phyloP scores from a whole-genome alignment of 2,113 vertebrate species.

The Tragelaphus imberbis region DNA sequence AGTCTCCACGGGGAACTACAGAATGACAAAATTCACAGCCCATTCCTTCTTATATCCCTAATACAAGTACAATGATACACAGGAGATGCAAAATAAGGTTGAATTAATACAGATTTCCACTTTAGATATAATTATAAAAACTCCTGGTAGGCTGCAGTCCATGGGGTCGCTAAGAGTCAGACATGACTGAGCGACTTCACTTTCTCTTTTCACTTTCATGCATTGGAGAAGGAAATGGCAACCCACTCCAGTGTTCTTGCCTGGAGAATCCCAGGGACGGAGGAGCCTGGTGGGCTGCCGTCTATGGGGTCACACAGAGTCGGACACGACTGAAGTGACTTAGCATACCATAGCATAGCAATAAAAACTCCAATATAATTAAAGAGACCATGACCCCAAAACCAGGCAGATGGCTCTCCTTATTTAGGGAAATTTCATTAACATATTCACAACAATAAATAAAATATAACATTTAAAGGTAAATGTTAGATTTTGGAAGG shows the following conservation, averaged over 20 bases:
- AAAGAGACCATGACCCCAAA: not conserved
- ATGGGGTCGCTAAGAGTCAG: no score
- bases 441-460: conserved; percentile 12
- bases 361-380: conserved; percentile 17
- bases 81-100: not conserved
- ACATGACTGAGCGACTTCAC: no score
- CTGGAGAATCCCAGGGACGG: no score
- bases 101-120: not conserved
- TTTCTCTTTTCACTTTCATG: no score
- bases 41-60: not conserved
- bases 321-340: no score
- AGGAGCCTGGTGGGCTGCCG: no score
- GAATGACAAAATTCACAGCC: not conserved
- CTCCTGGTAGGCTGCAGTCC: no score
- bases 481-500: not conserved
- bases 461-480: not conserved
- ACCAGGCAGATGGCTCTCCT: not conserved
- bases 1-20: not conserved
- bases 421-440: not conserved
- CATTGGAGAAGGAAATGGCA: no score
- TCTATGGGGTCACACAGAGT: no score
- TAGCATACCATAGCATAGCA: no score
- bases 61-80: not conserved
- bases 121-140: conserved; percentile 7
- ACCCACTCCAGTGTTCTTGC: no score